Evolutionary conservation across 2,888 invertebrate genomes (phyloP).

Genomic region (Drosophila lutescens): DNA sequence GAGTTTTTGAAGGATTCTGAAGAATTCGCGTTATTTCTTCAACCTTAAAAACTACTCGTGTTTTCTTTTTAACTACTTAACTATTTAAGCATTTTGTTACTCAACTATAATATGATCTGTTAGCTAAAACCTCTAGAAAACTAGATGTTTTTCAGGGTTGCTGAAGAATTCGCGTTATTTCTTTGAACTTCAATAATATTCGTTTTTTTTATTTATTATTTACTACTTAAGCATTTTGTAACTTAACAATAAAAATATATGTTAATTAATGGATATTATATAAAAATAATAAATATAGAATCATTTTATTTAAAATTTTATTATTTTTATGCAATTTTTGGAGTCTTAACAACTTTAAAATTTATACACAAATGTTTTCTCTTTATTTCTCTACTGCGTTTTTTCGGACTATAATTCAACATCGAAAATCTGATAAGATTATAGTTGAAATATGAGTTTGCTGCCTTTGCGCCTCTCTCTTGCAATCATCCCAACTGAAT

Average conservation of each 20-base stretch:
- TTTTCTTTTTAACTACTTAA: too few species aligned
- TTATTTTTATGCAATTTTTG: background rate
- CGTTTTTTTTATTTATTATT: too few species aligned
- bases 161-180: background rate
- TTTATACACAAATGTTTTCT: slow-evolving; percentile 52
- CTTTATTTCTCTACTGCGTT: background rate
- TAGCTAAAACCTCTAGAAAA: background rate
- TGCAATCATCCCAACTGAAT: slow-evolving; percentile 2
- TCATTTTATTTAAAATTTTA: background rate
- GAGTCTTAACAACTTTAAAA: background rate
- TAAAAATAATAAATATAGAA: too few species aligned
- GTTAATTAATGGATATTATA: too few species aligned
- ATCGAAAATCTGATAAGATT: slow-evolving; percentile 73
- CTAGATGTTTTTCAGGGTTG: too few species aligned
- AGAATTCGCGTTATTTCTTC: background rate
- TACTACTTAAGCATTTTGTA: too few species aligned
- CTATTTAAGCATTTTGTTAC: too few species aligned
- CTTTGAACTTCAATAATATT: too few species aligned
- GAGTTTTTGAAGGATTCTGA: background rate
- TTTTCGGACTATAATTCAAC: slow-evolving; percentile 64
- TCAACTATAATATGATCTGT: too few species aligned
- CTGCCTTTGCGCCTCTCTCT: slow-evolving; percentile 12
- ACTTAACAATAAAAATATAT: too few species aligned
- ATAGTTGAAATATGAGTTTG: slow-evolving; percentile 69
- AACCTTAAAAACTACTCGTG: too few species aligned